Evolutionary conservation across 92 coral and sea anemone genomes (phyloP).

Genomic region (Umimayanthus chanpuru): DNA sequence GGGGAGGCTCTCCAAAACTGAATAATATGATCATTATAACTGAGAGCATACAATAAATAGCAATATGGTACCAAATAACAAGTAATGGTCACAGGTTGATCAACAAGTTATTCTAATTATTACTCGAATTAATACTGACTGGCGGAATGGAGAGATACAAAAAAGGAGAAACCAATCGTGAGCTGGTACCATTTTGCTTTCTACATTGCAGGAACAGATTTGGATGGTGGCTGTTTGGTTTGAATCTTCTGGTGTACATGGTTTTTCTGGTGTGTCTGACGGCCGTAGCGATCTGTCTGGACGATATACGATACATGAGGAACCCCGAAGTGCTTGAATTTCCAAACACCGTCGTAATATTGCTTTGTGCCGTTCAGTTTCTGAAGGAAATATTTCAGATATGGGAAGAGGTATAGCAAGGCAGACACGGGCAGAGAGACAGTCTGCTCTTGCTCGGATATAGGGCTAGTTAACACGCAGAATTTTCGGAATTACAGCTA

Average conservation of each 20-base stretch:
- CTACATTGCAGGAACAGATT: conserved; percentile 35
- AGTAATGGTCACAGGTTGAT: too few species aligned
- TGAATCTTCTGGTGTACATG: conserved; percentile 33
- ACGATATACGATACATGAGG: conserved; percentile 1
- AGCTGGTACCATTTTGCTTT: neutral
- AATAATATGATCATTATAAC: too few species aligned
- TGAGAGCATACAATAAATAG: too few species aligned
- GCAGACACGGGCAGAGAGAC: neutral
- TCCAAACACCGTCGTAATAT: conserved; percentile 6
- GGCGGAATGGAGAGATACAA: neutral
- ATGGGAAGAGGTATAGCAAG: conserved; percentile 18
- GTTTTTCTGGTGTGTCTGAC: conserved; percentile 42
- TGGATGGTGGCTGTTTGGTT: conserved; percentile 45
- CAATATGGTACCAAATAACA: too few species aligned
- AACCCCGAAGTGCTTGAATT: neutral
- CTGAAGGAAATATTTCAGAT: conserved; percentile 38
- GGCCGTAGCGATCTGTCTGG: conserved; percentile 4
- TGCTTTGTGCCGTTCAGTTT: conserved; percentile 14
- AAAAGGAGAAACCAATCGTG: neutral
- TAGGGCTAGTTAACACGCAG: too few species aligned
- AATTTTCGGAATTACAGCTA: too few species aligned
- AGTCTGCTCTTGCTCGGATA: neutral
- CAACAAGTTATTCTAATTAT: too few species aligned
- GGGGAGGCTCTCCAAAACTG: too few species aligned
- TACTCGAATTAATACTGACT: too few species aligned